Conservation (phyloP, 2,797 vertebrate genomes). For the Epinephelus malabaricus region DNA sequence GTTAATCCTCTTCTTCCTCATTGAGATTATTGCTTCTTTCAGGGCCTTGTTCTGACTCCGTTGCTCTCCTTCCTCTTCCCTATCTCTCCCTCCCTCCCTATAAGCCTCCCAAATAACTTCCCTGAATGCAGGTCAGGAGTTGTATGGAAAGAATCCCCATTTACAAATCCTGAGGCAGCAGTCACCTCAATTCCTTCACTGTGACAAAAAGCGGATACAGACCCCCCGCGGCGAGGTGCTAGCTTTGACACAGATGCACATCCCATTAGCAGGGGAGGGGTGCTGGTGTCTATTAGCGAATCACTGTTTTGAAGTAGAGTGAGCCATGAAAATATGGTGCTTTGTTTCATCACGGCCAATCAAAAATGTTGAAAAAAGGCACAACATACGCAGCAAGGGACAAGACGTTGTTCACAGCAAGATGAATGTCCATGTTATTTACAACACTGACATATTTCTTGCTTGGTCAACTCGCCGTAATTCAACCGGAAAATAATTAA, state of each 20-base stretch:
- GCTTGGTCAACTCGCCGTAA: conserved; percentile 5
- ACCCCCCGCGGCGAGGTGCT: conserved; percentile 52
- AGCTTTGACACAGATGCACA: conserved; percentile 54
- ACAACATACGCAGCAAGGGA: not conserved
- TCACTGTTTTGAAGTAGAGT: conserved; percentile 26
- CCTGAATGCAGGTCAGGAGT: conserved; percentile 78
- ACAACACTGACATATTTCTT: not conserved
- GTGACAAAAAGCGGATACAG: conserved; percentile 64
- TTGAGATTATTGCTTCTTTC: conserved; percentile 74
- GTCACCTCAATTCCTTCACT: conserved; percentile 61
- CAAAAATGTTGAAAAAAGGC: conserved; percentile 14
- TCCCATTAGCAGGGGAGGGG: conserved; percentile 43
- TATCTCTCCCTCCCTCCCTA: not conserved
- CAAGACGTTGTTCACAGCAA: not conserved
- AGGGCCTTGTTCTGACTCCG: conserved; percentile 60
- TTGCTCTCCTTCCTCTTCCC: conserved; percentile 39
- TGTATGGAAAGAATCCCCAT: conserved; percentile 59
- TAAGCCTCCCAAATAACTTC: conserved; percentile 74
- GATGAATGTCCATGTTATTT: not conserved
- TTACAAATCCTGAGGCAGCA: conserved; percentile 69
- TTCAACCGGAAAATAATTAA: conserved; percentile 2
- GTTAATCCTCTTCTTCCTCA: conserved; percentile 81
- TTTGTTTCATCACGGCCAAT: conserved; percentile 15
- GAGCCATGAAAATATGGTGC: conserved; percentile 35
- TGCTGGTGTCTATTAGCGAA: conserved; percentile 37